A percentile compares a stretch with the other conserved stretches of the same genome.
phyloP scores from a whole-genome alignment of 2,113 vertebrate genomes.

The Toxotes jaculatrix region DNA sequence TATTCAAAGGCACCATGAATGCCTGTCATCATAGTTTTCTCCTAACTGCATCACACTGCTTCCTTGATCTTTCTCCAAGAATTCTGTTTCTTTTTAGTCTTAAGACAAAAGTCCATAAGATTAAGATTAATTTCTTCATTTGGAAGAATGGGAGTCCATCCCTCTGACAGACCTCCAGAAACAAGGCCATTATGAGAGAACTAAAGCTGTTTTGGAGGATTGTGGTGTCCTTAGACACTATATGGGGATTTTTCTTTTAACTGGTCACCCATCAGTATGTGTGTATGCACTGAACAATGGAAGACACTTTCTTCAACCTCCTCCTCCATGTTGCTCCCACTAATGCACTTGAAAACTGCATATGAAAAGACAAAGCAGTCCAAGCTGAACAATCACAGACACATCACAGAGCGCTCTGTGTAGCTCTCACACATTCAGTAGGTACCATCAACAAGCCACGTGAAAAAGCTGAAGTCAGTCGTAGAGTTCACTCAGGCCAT shows the following conservation, averaged over 20 bases:
- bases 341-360: neutral
- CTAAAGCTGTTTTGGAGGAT: neutral
- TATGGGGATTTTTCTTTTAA: neutral
- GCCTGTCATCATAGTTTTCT: neutral
- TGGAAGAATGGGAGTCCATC: neutral
- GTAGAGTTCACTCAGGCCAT: constrained; percentile 55
- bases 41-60: neutral
- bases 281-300: neutral
- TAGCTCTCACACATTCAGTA: constrained; percentile 12
- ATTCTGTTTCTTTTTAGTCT: neutral
- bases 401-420: neutral
- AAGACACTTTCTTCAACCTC: neutral
- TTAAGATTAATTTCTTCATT: neutral
- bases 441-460: constrained; percentile 11
- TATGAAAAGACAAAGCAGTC: neutral
- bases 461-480: constrained; percentile 43
- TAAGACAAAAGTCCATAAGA: neutral
- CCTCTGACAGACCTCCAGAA: neutral
- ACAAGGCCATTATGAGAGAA: neutral
- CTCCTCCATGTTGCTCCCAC: neutral
- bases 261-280: too few relatives aligned
- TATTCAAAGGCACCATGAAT: neutral
- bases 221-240: neutral
- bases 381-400: constrained; percentile 5
- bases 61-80: neutral